Base-by-base conservation (phyloP, 1,140 invertebrate species). In the Mamestra configurata region DNA sequence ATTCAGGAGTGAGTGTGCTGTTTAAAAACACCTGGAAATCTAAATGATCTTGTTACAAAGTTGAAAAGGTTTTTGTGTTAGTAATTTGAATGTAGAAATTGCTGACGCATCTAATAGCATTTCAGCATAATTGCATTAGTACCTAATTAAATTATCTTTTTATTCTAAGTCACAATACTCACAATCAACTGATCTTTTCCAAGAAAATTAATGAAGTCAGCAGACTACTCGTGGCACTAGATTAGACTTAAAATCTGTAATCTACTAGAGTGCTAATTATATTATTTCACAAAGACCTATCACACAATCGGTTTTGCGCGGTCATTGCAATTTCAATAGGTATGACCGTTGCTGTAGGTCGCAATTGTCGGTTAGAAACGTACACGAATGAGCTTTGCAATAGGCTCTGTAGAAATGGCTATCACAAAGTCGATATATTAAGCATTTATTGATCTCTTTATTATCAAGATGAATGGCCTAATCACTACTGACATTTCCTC, bases 251-350 rank as follows among this genome's bases (percentile, higher is more conserved):
- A 49, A 49, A n/a, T 49, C 43, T 3, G 13, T 49, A 40, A 64
- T n/a, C 1, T 18, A 40, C 59, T 20, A 40, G 8, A 64, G 8
- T 37, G n/a, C 2, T 64, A 64, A 64, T 64, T 40, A 64, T 40
- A 64, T 64, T 40, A 64, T 40, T 37, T 64, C 18, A 40, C 59
- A 40, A 4, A 20, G 27, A 64, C n/a, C 55, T 59, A 31, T 59
- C 59, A 64, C 35, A 40, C n/a, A 53, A 53, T 71, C 43, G 18
- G 11, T 71, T 71, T 53, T 22, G 68, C 68, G 24, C 27, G 46
- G 22, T 73, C 35, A 73, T 73, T 73, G 20, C 51, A 59, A 59
- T 73, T 43, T 40, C 5, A 71, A 53, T 53, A n/a, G n/a, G n/a
- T n/a, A 53, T 22, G 5, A 35, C 18, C 7, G 13, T 49, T 35